phyloP scores from a whole-genome alignment of 2,113 vertebrate species.

The Ophthalmolycus amberensis region DNA sequence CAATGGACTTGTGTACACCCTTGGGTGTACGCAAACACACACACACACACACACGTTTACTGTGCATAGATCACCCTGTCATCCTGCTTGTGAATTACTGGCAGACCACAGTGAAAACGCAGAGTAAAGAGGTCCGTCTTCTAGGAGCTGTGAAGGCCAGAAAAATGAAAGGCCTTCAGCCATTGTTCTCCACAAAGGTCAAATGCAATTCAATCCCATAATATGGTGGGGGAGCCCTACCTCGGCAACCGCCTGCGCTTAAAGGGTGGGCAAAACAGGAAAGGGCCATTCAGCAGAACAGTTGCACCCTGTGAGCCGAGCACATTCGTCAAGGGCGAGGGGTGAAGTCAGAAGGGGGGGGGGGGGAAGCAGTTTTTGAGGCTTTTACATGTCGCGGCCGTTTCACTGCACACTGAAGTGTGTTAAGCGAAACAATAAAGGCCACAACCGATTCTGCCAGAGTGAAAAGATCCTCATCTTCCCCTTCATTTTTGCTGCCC shows the following conservation, averaged over 20 bases:
- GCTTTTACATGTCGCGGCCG: slow-evolving; percentile 65
- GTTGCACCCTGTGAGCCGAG: slow-evolving; percentile 71
- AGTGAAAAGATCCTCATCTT: slow-evolving; percentile 73
- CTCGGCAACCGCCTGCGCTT: slow-evolving; percentile 71
- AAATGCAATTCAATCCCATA: slow-evolving; percentile 84
- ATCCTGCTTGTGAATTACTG: slow-evolving; percentile 63
- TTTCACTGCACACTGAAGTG: slow-evolving; percentile 50
- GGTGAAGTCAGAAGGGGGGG: slow-evolving; percentile 63
- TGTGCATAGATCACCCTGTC: slow-evolving; percentile 51
- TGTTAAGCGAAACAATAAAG: slow-evolving; percentile 65
- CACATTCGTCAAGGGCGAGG: slow-evolving; percentile 78
- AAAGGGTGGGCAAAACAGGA: slow-evolving; percentile 77
- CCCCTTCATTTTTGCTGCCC: slow-evolving; percentile 73
- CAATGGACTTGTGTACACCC: slow-evolving; percentile 14
- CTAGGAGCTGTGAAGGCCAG: slow-evolving; percentile 71
- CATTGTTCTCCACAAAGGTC: slow-evolving; percentile 86
- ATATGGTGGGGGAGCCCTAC: slow-evolving; percentile 62
- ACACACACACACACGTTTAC: background rate
- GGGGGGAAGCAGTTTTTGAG: slow-evolving; percentile 47
- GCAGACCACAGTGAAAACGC: slow-evolving; percentile 73
- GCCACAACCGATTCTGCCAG: slow-evolving; percentile 48
- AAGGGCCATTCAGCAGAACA: slow-evolving; percentile 80
- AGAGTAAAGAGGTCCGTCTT: slow-evolving; percentile 70
- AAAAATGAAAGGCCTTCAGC: slow-evolving; percentile 81
- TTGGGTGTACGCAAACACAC: slow-evolving; percentile 2